Evolutionary conservation across 2,888 invertebrate genomes (phyloP).

Genomic region (Pyrrhosoma nymphula): DNA sequence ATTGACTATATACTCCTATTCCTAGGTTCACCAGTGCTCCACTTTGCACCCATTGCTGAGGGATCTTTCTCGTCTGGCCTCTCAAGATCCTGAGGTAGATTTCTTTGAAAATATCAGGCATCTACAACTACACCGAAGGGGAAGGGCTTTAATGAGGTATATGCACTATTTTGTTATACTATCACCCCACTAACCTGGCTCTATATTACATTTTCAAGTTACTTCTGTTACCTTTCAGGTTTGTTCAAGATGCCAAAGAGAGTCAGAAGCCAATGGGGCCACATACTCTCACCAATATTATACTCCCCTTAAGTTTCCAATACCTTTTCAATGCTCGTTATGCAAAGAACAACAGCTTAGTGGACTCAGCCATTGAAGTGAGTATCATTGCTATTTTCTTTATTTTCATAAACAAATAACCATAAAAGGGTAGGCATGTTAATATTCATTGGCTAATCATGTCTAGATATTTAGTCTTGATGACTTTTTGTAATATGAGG

Average conservation of each 20-base stretch:
- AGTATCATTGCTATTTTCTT: conserved; percentile 60
- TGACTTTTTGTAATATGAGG: no score
- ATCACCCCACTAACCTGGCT: neutral
- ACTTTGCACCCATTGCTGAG: conserved; percentile 85
- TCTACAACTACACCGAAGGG: conserved; percentile 91
- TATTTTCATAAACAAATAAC: no score
- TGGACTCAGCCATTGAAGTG: conserved; percentile 90
- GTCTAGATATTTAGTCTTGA: no score
- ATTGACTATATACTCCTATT: neutral
- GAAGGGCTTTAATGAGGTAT: conserved; percentile 87
- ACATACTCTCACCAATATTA: conserved; percentile 89
- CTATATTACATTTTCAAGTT: neutral
- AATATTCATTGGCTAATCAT: no score
- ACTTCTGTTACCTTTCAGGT: conserved; percentile 74
- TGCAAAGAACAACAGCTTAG: conserved; percentile 87
- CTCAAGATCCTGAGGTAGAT: conserved; percentile 91
- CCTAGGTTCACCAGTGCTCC: conserved; percentile 83
- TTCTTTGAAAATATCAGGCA: conserved; percentile 97
- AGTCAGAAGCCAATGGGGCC: conserved; percentile 82
- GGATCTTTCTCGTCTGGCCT: conserved; percentile 83
- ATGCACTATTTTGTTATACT: conserved; percentile 70
- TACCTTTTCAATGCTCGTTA: conserved; percentile 90
- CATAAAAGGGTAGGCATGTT: no score
- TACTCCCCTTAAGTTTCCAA: conserved; percentile 90
- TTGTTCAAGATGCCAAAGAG: conserved; percentile 84